These are phyloP conservation scores for Geophilus truncorum DNA, from an alignment of 2,888 invertebrate genomes.

Conservation along the genomic window DNA sequence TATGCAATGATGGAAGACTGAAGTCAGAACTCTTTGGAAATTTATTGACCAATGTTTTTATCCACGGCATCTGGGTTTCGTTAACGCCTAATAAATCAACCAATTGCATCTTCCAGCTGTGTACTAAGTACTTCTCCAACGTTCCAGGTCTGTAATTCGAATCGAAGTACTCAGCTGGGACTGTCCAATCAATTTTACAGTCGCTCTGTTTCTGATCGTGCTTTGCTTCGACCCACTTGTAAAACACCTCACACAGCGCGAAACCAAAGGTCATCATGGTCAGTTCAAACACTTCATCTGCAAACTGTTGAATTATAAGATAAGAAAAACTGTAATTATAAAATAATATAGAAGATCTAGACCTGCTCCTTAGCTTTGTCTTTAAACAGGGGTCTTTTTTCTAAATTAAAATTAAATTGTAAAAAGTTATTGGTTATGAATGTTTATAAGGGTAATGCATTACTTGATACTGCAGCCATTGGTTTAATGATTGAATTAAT, in stretches of 20 bases:
- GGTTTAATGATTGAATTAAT: background rate
- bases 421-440: too few species aligned
- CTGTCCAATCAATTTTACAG: background rate
- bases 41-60: background rate
- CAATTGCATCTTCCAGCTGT: background rate
- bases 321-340: background rate
- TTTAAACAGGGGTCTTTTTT: background rate
- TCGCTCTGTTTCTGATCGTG: background rate
- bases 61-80: background rate
- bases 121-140: background rate
- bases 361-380: background rate
- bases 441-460: too few species aligned
- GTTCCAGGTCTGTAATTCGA: background rate
- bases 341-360: background rate
- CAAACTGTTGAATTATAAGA: background rate
- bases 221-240: background rate
- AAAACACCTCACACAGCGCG: background rate
- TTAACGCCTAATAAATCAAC: background rate
- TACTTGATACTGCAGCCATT: background rate
- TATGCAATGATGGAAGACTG: background rate
- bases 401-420: background rate
- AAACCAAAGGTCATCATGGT: background rate
- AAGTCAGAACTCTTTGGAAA: background rate
- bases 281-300: background rate
- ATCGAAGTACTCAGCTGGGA: background rate